Evolutionary conservation across 2,797 vertebrate species (phyloP), one percentile per base, ranked within the genome.

Genomic region (Rhabdomys pumilio): DNA sequence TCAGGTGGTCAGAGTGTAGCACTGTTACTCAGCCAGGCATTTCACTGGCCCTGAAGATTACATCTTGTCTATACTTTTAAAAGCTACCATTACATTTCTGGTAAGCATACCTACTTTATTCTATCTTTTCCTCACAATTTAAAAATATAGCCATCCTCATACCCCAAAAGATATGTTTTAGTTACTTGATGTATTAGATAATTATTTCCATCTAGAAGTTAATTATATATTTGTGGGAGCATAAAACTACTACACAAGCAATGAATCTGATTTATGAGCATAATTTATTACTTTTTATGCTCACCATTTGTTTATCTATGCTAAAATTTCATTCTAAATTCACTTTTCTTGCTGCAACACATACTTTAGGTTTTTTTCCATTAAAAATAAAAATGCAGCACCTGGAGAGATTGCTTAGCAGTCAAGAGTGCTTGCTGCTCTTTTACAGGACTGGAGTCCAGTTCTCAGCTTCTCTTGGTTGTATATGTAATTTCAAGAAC

Each of bases 71-170:
- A 44, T 90, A 34, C 20, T 76, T 59, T 93, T 47, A 90, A 77
- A 89, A 77, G n/a, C n/a, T 76, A 77, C 22, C 76, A 10, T 61
- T 92, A 63, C 65, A 50, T 55, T 80, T 89, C 63, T 85, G 9
- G 80, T 47, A 67, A n/a, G 14, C 9, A 73, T 55, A 72, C 24
- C 3, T 80, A 72, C 24, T 2, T 80, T 89, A 47, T 29, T 81
- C 50, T 79, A 63, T 84, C 50, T 81, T 92, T 96, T 90, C 59
- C 41, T 87, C 84, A 65, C 19, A 69, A 29, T 92, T 79, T 59
- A 84, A 90, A 65, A 31, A 73, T 73, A 50, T 6, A 89, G 8
- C 20, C 44, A 11, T 50, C 34, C 47, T 61, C 13, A 31, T 47
- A 6, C 14, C 19, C 24, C 55, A 26, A 90, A 89, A 59, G 55